phyloP scores from a whole-genome alignment of 2,113 vertebrate species.

The Trogon melanurus region DNA sequence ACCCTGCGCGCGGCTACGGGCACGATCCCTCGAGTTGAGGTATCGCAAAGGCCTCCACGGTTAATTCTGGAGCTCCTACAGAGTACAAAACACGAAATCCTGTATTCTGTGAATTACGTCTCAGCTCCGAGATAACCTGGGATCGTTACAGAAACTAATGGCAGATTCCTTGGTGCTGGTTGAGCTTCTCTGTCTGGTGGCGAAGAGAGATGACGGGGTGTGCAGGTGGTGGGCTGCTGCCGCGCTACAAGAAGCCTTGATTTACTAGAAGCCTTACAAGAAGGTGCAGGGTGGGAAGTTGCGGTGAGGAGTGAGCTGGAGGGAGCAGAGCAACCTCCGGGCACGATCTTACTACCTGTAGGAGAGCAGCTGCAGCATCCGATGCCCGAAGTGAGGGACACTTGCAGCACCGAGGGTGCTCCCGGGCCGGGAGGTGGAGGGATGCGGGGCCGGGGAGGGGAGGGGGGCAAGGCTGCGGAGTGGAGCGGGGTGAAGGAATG shows the following conservation, averaged over 20 bases:
- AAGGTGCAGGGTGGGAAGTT: not conserved
- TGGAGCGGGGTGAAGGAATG: not conserved
- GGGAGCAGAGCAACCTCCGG: not conserved
- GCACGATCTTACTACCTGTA: not conserved
- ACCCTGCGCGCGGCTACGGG: fast-evolving
- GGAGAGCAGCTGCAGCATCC: not conserved
- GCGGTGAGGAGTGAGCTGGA: not conserved
- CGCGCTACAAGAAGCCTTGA: fast-evolving
- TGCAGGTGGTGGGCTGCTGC: not conserved
- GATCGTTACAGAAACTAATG: fast-evolving
- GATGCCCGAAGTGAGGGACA: not conserved
- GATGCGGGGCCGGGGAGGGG: too few species aligned
- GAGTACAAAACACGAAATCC: fast-evolving
- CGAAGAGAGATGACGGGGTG: not conserved
- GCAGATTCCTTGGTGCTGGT: not conserved
- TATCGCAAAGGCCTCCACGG: fast-evolving
- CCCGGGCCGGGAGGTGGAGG: too few species aligned
- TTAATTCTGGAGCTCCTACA: too few species aligned
- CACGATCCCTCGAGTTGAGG: fast-evolving
- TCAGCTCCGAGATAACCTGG: not conserved
- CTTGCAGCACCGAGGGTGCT: not conserved
- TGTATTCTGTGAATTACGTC: too few species aligned
- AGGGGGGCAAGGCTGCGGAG: not conserved
- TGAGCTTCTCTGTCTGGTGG: not conserved
- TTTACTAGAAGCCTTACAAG: not conserved